These are phyloP conservation scores for Amaurobius ferox DNA, from an alignment of 2,888 invertebrate species.

Conservation along the genomic window DNA sequence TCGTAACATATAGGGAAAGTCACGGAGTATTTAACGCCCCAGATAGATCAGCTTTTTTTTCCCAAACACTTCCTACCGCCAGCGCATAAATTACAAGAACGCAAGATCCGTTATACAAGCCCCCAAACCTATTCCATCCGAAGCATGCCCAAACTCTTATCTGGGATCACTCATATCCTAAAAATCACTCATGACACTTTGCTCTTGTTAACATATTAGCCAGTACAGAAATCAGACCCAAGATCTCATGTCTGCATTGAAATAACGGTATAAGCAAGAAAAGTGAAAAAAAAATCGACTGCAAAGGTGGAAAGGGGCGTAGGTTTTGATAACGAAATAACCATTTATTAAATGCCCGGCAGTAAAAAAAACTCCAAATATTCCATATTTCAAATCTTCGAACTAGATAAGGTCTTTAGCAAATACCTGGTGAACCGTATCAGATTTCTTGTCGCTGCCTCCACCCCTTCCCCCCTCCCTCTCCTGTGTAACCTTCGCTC, in stretches of 20 bases:
- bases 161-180: not conserved
- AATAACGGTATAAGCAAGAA: not conserved
- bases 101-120: too few species aligned
- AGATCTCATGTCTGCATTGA: slow-evolving; percentile 8
- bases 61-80: too few species aligned
- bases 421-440: slow-evolving; percentile 36
- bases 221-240: not conserved
- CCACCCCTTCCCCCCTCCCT: not conserved
- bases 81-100: too few species aligned
- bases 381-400: slow-evolving; percentile 62
- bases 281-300: not conserved
- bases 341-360: slow-evolving; percentile 31
- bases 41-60: too few species aligned
- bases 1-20: too few species aligned
- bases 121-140: too few species aligned
- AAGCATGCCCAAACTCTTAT: too few species aligned
- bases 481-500: slow-evolving; percentile 6
- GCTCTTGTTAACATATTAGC: slow-evolving; percentile 6
- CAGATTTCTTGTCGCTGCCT: slow-evolving; percentile 30
- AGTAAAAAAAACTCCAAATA: slow-evolving; percentile 47
- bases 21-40: too few species aligned
- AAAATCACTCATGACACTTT: slow-evolving; percentile 8
- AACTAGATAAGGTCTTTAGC: slow-evolving; percentile 52
- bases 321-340: slow-evolving; percentile 33
- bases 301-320: slow-evolving; percentile 43